Evolutionary conservation across 2,888 invertebrate genomes (phyloP), one percentile per base, ranked within the genome.

Genomic region (Iphiclides podalirius): DNA sequence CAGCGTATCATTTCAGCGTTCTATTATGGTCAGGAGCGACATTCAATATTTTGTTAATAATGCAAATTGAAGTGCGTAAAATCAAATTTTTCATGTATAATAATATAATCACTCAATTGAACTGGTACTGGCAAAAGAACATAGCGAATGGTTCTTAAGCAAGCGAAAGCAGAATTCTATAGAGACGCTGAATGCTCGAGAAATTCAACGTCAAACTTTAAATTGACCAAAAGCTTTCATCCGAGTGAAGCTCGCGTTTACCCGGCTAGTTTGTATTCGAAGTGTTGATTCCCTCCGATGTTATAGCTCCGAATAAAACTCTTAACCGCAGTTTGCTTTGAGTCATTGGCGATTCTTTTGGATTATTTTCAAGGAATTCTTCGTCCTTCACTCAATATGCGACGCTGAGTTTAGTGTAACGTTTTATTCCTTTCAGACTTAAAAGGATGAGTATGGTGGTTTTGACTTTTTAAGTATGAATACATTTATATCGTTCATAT

Each of bases 221-320:
- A 78, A 79, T 78, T 76, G 70, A 66, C 67, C 68, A 60, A 72
- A 67, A 68, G 66, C 62, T 64, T 64, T 58, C 55, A 51, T 49
- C 58, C 37, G 34, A 46, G 48, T 57, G 42, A 42, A 58, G 52
- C 57, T 48, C 47, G 47, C 28, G n/a, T n/a, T n/a, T n/a, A n/a
- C 41, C 31, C 23, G 11, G 35, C 47, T 58, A 50, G 53, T 65
- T 64, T 52, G 50, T 57, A 63, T 67, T 64, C 61, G 60, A 55
- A 57, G 50, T 46, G 57, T 56, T 59, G 61, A 63, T 63, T 64
- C 61, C 35, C 35, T 58, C 57, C 58, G 57, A 56, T 55, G 59
- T 59, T 61, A 58, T 59, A 61, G 64, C 62, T 66, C 60, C 57
- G 60, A 34, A 47, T 54, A 52, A 57, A 58, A 61, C 56, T 47